Conservation (phyloP, 2,888 invertebrate species). For the Hirtodrosophila alboralis region DNA sequence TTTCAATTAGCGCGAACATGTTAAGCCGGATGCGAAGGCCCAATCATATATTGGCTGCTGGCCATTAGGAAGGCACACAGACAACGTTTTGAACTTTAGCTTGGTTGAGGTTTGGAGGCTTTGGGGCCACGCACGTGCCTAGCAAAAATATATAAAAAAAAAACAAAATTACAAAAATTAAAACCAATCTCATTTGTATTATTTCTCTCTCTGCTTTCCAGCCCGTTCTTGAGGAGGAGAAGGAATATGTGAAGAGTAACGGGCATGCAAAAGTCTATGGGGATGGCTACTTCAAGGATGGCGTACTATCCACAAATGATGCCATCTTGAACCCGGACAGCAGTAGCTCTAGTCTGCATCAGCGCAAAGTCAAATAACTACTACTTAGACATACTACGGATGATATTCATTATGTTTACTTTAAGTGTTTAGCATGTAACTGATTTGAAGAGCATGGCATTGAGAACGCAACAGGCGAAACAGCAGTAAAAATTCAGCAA, state of each 20-base stretch:
- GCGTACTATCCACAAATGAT: conserved; percentile 80
- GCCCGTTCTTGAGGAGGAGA: conserved; percentile 88
- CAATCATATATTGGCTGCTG: conserved; percentile 48
- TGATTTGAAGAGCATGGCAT: conserved; percentile 57
- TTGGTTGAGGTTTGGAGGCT: too few species aligned
- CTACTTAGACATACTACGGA: conserved; percentile 75
- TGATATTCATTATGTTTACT: conserved; percentile 72
- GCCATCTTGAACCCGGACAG: conserved; percentile 82
- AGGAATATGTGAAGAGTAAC: conserved; percentile 80
- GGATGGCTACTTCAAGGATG: conserved; percentile 82
- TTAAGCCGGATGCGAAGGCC: conserved; percentile 77
- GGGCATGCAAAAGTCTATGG: conserved; percentile 66
- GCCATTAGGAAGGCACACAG: conserved; percentile 53
- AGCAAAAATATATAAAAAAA: neutral
- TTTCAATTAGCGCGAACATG: conserved; percentile 76
- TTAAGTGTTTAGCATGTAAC: conserved; percentile 75
- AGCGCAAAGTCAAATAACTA: conserved; percentile 84
- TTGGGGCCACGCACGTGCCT: conserved; percentile 16
- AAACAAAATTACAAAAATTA: too few species aligned
- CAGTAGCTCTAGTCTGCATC: conserved; percentile 84
- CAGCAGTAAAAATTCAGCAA: conserved; percentile 14
- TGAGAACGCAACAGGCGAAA: conserved; percentile 26
- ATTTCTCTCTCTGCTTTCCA: conserved; percentile 81
- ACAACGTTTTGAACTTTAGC: conserved; percentile 49
- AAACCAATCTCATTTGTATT: conserved; percentile 3